Conservation (phyloP, 2,113 vertebrate species). For the western clawed frog (Xenopus tropicalis) region DNA sequence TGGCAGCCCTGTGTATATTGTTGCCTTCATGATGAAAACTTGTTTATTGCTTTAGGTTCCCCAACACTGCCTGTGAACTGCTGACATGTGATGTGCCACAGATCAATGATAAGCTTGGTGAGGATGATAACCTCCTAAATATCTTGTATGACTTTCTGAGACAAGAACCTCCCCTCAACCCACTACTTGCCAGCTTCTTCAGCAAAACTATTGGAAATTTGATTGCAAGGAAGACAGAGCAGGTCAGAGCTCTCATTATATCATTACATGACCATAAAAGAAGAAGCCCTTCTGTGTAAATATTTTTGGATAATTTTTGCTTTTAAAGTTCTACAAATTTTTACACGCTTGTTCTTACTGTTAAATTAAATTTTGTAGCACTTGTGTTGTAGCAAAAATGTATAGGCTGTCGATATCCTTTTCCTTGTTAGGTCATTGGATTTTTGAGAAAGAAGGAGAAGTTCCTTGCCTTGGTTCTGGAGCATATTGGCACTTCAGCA, state of each 20-base stretch:
- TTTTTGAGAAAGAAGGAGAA: slow-evolving; percentile 88
- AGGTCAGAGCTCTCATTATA: slow-evolving; percentile 65
- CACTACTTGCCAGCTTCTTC: slow-evolving; percentile 95
- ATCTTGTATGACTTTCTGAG: slow-evolving; percentile 87
- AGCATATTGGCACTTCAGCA: slow-evolving; percentile 90
- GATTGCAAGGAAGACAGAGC: slow-evolving; percentile 91
- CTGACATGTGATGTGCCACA: slow-evolving; percentile 90
- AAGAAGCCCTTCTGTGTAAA: not conserved
- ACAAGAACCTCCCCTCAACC: slow-evolving; percentile 87
- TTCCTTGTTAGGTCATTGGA: slow-evolving; percentile 71
- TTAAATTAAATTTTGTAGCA: not conserved
- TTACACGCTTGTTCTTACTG: not conserved
- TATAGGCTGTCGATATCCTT: not conserved
- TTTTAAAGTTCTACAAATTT: not conserved
- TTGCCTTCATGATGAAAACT: too few species aligned
- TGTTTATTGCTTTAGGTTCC: slow-evolving; percentile 65
- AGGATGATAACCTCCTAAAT: slow-evolving; percentile 80
- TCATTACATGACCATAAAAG: not conserved
- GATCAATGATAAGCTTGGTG: slow-evolving; percentile 89
- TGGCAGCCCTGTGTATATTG: too few species aligned
- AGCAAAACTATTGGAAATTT: slow-evolving; percentile 96
- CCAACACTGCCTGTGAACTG: slow-evolving; percentile 93
- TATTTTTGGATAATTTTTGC: not conserved
- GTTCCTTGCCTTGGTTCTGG: slow-evolving; percentile 85
- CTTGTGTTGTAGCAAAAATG: not conserved